Base-by-base conservation (phyloP, 2,888 invertebrate genomes). In the Tyria jacobaeae region DNA sequence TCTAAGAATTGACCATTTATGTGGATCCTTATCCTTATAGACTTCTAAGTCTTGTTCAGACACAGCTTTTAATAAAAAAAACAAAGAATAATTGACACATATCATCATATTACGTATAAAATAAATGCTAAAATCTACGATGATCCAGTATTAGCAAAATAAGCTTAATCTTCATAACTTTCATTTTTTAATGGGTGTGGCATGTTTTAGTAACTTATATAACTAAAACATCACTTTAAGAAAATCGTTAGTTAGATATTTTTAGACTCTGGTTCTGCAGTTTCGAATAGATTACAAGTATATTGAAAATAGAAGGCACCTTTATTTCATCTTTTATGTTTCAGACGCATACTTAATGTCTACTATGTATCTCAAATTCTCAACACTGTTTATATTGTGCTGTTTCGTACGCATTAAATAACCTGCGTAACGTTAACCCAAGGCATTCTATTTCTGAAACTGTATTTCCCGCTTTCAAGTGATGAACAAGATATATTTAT, bases 1-100 rank as follows among this genome's bases (percentile, higher is more conserved):
- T 62, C 60, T 56, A 55, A 72, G 77, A 75, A 73, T 76, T 79
- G 80, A 81, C 76, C 71, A 73, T 52, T 72, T 64, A 57, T 37
- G 60, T 24, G 44, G 58, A 66, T 66, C 63, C 66, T 74, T 61
- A 66, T 68, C 64, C 67, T 74, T 60, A 35, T 39, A 64, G 50
- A 66, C 55, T 41, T 60, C 48, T 27, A 60, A 57, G 56, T n/a
- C n/a, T 15, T 49, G 25, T 60, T 41, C 1, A 25, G 37, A 37
- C 17, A 9, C 3, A 17, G 24, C 21, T n/a, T 9, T 14, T 44
- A 10, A 44, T 21, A n/a, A n/a, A 21, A 4, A 1, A 14, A 41
- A 4, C n/a, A 21, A n/a, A 3, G 25, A 14, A 34, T 24, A 49
- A 9, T 21, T 50, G 17, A 27, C 15, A 24, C 39, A 17, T 25